Base-by-base conservation (phyloP, 2,113 vertebrate species). In the Arothron firmamentum region DNA sequence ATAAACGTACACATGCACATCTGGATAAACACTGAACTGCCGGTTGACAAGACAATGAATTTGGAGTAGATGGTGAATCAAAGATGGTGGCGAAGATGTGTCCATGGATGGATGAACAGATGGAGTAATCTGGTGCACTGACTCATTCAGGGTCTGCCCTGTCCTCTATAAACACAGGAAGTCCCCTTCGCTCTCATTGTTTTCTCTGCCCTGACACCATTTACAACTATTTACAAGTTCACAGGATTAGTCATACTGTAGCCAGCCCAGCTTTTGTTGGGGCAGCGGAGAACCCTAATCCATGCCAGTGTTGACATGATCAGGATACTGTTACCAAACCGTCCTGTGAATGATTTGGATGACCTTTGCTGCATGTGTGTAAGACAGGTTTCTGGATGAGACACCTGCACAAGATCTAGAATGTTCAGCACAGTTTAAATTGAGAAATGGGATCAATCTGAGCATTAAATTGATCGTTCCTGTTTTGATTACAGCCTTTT, bases 141-240 rank as follows among this genome's bases (percentile, higher is more conserved):
- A 89, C 75, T 87, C 84, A 83, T 75, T 81, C 62, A 38, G 73
- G 81, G 81, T 86, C 84, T 84, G 80, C 84, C 84, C 78, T 51
- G 70, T 75, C 79, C 87, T 89, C 80, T 90, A 84, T 90, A 89
- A 90, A 91, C 89, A 90, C 90, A 91, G 90, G 89, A 90, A 91
- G 90, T 90, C 82, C 86, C 83, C 86, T 86, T 81, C 59, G 63
- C 78, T 85, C 87, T 88, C 85, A 88, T 88, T 91, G 89, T 90
- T 90, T 87, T 90, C 81, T 87, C 87, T 90, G 79, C 65, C 77
- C 84, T 84, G 77, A 86, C 85, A 88, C 85, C 74, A 85, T 88
- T 66, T 72, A 72, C 70, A 88, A 88, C 79, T 85, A 88, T 91
- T 88, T 88, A 88, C 84, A 87, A 88, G 79, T 89, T 90, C 83